Percentiles rank a stretch among this genome's conserved stretches.
Evolutionary conservation across 2,113 vertebrate genomes (phyloP).

Genomic region (Cebus imitator): DNA sequence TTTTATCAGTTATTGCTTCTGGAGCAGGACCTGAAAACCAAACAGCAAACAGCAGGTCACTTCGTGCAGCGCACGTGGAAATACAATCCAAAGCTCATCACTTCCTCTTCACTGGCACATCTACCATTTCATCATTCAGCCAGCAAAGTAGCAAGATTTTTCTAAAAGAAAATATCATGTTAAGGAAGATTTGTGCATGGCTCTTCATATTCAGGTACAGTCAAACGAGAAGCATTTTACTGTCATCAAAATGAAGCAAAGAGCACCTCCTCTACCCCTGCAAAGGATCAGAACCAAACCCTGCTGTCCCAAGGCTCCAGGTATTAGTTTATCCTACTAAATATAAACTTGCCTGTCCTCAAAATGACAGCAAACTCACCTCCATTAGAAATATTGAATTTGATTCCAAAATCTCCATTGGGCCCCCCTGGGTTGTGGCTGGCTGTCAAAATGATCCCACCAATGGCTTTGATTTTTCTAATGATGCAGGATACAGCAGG

Average conservation of each 20-base stretch:
- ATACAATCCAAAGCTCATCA: not conserved
- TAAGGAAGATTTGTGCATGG: not conserved
- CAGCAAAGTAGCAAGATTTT: not conserved
- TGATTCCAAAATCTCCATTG: conserved; percentile 97
- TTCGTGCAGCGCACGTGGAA: not conserved
- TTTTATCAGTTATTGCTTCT: conserved; percentile 96
- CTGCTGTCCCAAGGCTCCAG: too few species aligned
- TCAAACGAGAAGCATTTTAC: not conserved
- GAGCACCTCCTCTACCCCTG: not conserved
- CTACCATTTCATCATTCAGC: not conserved
- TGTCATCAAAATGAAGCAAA: not conserved
- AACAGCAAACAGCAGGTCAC: not conserved
- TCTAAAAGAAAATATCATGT: not conserved
- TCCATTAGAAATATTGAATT: conserved; percentile 97
- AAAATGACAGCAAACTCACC: conserved; percentile 83
- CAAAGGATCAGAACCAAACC: not conserved
- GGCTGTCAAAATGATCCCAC: conserved; percentile 97
- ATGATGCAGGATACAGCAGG: conserved; percentile 98
- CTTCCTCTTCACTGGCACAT: fast-evolving
- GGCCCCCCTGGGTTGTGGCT: conserved; percentile 99
- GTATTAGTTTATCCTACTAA: not conserved
- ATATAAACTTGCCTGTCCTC: not conserved
- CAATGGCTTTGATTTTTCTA: conserved; percentile 95
- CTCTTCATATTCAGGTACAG: not conserved
- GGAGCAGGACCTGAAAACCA: conserved; percentile 92